Evolutionary conservation across 2,113 vertebrate genomes (phyloP).

Genomic region (Gallinago media): DNA sequence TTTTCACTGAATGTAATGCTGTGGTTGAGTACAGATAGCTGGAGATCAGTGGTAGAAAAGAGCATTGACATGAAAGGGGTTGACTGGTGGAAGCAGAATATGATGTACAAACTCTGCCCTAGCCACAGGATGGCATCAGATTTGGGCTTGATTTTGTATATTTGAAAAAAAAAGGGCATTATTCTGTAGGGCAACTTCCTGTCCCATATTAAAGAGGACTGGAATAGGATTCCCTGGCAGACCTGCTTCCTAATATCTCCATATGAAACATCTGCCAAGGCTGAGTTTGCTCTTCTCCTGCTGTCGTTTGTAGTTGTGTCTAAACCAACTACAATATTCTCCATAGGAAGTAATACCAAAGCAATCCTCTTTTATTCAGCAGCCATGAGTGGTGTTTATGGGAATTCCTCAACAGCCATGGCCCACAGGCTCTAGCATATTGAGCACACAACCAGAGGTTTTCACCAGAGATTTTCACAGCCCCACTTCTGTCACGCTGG

Average conservation of each 20-base stretch:
- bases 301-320: not conserved
- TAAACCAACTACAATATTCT: not conserved
- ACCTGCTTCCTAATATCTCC: not conserved
- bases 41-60: not conserved
- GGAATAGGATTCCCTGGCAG: not conserved
- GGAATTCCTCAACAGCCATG: not conserved
- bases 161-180: not conserved
- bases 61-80: not conserved
- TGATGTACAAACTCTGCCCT: not conserved
- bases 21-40: not conserved
- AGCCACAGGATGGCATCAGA: not conserved
- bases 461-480: not conserved
- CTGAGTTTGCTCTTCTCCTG: not conserved
- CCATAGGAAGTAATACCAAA: not conserved
- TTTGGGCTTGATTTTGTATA: not conserved
- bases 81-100: not conserved
- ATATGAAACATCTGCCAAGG: not conserved
- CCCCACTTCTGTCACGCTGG: not conserved
- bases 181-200: not conserved
- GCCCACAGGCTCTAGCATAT: not conserved
- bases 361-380: not conserved
- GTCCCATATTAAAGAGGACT: not conserved
- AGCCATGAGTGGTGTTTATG: not conserved
- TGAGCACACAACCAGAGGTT: not conserved
- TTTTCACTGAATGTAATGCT: not conserved